Percentiles rank a stretch among this genome's conserved stretches.
Conservation (phyloP, 2,113 vertebrate species). For the Hemichromis elongatus region DNA sequence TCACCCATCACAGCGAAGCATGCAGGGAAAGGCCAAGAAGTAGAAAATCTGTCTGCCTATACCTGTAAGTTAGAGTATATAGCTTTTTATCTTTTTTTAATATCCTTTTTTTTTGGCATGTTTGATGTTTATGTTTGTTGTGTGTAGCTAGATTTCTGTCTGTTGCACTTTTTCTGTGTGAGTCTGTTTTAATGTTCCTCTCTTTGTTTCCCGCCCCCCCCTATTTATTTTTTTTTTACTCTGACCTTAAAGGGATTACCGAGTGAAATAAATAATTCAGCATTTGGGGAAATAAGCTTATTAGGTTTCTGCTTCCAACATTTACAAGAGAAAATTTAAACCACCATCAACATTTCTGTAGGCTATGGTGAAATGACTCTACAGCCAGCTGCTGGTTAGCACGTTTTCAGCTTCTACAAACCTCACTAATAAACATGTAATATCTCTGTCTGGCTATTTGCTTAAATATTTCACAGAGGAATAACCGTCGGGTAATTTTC, state of each 20-base stretch:
- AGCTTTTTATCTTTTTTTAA: neutral
- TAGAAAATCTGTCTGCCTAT: conserved; percentile 12
- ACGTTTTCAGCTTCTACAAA: neutral
- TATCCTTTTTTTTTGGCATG: neutral
- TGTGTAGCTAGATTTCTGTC: neutral
- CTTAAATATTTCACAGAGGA: neutral
- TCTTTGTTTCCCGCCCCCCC: neutral
- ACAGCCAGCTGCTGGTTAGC: neutral
- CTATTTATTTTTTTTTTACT: neutral
- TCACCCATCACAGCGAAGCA: conserved; percentile 53
- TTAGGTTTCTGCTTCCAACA: neutral
- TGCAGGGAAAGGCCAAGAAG: conserved; percentile 43
- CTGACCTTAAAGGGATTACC: neutral
- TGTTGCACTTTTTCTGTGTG: neutral
- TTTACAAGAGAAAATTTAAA: neutral
- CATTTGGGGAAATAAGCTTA: neutral
- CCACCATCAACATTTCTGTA: neutral
- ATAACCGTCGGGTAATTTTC: neutral
- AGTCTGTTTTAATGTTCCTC: neutral
- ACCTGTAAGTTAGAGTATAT: neutral
- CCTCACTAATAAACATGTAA: neutral
- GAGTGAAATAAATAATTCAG: neutral
- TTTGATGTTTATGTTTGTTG: neutral
- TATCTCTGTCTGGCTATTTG: neutral
- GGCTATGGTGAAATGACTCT: neutral